Evolutionary conservation across 2,797 vertebrate species (phyloP).

Genomic region (Emydoidea blandingii): DNA sequence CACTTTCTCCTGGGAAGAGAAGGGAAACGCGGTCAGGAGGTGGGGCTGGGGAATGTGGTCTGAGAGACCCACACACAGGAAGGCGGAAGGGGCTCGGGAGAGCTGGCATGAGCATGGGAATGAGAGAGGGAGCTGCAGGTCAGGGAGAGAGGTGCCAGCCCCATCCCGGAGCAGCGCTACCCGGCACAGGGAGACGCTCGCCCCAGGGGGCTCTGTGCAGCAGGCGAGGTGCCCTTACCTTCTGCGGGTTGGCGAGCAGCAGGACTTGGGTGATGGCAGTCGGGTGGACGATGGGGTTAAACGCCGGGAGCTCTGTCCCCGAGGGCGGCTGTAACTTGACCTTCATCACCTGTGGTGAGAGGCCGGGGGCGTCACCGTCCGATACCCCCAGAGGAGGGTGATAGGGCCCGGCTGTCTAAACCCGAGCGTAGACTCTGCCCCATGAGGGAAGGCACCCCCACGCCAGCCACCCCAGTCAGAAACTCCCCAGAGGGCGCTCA

Average conservation of each 20-base stretch:
- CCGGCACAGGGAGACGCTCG: not conserved
- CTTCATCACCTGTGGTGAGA: slow-evolving; percentile 89
- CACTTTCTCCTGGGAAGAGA: slow-evolving; percentile 92
- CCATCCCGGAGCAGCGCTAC: not conserved
- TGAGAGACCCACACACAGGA: not conserved
- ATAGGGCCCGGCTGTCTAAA: not conserved
- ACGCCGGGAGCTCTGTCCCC: slow-evolving; percentile 91
- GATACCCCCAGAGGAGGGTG: not conserved
- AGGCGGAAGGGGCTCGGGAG: not conserved
- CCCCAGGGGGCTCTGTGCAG: not conserved
- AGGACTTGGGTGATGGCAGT: slow-evolving; percentile 96
- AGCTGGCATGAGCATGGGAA: not conserved
- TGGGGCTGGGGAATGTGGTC: not conserved
- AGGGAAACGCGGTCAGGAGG: not conserved
- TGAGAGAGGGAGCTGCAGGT: not conserved
- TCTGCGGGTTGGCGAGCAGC: slow-evolving; percentile 95
- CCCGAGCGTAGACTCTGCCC: not conserved
- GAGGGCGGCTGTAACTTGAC: slow-evolving; percentile 97
- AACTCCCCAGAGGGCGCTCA: not conserved
- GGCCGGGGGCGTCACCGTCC: not conserved
- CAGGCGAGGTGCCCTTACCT: slow-evolving; percentile 80
- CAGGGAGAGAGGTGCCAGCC: not conserved
- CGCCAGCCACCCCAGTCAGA: not conserved
- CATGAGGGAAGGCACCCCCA: not conserved
- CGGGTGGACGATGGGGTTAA: slow-evolving; percentile 94